These are phyloP conservation scores for Ophraella communa DNA, from an alignment of 2,888 invertebrate species.

Conservation along the genomic window DNA sequence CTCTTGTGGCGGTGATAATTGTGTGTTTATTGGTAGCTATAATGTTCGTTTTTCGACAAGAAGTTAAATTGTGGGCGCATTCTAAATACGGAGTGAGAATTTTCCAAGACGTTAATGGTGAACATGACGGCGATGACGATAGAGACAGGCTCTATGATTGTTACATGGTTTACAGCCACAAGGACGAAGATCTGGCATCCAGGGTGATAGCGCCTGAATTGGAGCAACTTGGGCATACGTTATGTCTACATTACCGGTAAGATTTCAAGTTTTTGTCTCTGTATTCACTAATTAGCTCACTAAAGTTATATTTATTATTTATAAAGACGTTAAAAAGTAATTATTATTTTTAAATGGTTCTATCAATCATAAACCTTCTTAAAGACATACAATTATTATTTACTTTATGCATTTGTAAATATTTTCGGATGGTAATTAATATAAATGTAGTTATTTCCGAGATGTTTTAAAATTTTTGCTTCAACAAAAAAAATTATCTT, in stretches of 20 bases:
- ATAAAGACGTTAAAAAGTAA: too few relatives aligned
- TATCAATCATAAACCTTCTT: too few relatives aligned
- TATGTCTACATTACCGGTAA: conserved; percentile 71
- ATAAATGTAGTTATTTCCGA: too few relatives aligned
- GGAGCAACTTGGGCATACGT: conserved; percentile 72
- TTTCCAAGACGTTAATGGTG: conserved; percentile 68
- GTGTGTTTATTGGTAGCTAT: conserved; percentile 73
- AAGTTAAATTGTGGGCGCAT: conserved; percentile 80
- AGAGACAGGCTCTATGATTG: conserved; percentile 74
- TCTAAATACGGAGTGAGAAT: conserved; percentile 78
- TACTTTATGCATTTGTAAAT: too few relatives aligned
- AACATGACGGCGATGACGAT: conserved; percentile 61
- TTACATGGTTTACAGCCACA: conserved; percentile 84
- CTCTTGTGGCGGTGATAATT: conserved; percentile 72
- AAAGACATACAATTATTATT: too few relatives aligned
- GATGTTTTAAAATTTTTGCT: too few relatives aligned
- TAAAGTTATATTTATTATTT: background rate
- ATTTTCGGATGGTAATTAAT: too few relatives aligned
- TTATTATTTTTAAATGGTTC: too few relatives aligned
- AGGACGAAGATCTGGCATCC: conserved; percentile 77
- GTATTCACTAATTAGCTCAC: too few relatives aligned
- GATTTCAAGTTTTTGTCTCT: too few relatives aligned
- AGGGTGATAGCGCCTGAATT: conserved; percentile 74
- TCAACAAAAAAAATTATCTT: too few relatives aligned
- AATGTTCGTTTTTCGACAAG: conserved; percentile 76